Base-by-base conservation (phyloP, 2,797 vertebrate species). In the Notolepis coatsorum region DNA sequence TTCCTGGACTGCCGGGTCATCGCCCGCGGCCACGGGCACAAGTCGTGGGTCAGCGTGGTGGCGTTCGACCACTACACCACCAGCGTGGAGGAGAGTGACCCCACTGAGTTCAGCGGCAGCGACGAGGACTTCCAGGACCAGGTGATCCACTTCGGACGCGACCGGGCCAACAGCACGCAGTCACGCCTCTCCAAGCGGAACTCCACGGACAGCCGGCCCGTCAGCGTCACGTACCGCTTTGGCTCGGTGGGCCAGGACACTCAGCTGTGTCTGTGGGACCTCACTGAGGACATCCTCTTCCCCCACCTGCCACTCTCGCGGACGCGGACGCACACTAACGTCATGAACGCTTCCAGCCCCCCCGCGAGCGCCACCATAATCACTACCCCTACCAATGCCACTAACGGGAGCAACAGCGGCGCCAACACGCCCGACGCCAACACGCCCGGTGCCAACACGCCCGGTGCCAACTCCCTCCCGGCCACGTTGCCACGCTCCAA, bases 61-160 rank as follows among this genome's bases (percentile, higher is more conserved):
- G 96, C 96, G 0, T 99, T 99, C 1, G 97, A 99, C 79, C 96
- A 97, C 0, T 98, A 97, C 70, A 98, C 96, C 77, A 98, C 96
- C 49, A 99, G 97, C 0, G 95, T 98, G 63, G 97, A 98, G 53
- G 96, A 98, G 78, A 94, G 90, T 0, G 97, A 98, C 75, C 96
- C 96, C 0, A 93, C 96, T 92, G 97, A 99, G 90, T 95, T 98
- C 71, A 99, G 96, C 0, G 97, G 97, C 72, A 98, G 97, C 0
- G 97, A 98, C n/a, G 97, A 99, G 91, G 97, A 99, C 94, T 96
- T 98, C 87, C 97, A 97, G 92, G 97, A 97, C 87, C 95, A 95
- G 52, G 91, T 95, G 67, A 92, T 95, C 37, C 95, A 95, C 65
- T 95, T 95, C 7, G 95, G 96, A 70, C 91, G 96, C 67, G 90